These are phyloP conservation scores for Leistus spinibarbis DNA, from an alignment of 2,888 invertebrate species.

Conservation along the genomic window DNA sequence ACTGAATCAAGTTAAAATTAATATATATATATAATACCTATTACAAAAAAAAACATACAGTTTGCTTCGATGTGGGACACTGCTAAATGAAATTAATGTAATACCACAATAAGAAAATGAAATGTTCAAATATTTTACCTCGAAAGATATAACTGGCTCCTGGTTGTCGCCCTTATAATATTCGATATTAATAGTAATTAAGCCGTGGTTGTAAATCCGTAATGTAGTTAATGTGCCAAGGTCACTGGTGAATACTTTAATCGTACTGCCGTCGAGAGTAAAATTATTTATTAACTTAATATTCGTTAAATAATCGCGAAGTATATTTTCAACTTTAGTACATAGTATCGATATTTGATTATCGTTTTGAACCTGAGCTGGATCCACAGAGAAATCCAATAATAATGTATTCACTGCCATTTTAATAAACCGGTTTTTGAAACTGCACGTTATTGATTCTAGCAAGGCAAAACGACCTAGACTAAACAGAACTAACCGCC, in stretches of 20 bases:
- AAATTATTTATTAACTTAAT: constrained; percentile 72
- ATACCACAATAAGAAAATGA: not conserved
- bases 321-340: constrained; percentile 69
- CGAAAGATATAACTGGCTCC: constrained; percentile 73
- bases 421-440: constrained; percentile 28
- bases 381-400: constrained; percentile 79
- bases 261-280: constrained; percentile 71
- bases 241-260: constrained; percentile 74
- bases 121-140: constrained; percentile 62
- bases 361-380: constrained; percentile 69
- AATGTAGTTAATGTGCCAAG: constrained; percentile 72
- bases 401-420: constrained; percentile 84
- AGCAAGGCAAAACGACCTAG: not conserved
- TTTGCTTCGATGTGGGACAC: constrained; percentile 2
- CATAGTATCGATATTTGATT: constrained; percentile 69
- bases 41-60: not conserved
- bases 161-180: constrained; percentile 79
- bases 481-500: not conserved
- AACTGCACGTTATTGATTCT: constrained; percentile 19
- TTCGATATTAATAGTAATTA: constrained; percentile 82
- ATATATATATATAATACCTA: not conserved
- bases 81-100: not conserved
- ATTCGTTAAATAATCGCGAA: constrained; percentile 74
- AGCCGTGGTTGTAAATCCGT: constrained; percentile 75
- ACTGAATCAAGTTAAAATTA: too few relatives aligned